These are phyloP conservation scores for Fratercula arctica DNA, from an alignment of 2,797 vertebrate species.

Conservation along the genomic window DNA sequence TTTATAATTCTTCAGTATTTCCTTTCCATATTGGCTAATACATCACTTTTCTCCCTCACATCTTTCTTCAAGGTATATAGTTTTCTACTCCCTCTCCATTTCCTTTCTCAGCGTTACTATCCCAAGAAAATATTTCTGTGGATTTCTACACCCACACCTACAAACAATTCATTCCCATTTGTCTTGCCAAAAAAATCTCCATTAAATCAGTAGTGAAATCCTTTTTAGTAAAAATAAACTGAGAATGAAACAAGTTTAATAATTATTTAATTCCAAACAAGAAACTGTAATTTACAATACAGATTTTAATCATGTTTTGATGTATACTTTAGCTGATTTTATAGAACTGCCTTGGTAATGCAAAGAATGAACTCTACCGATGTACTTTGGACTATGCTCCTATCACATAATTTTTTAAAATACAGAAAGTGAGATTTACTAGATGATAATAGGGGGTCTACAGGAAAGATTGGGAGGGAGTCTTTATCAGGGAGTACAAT, in stretches of 20 bases:
- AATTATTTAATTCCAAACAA: background rate
- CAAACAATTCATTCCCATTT: background rate
- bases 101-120: background rate
- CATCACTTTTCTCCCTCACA: background rate
- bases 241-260: background rate
- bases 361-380: background rate
- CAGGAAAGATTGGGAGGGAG: too few relatives aligned
- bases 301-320: background rate
- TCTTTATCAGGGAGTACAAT: too few relatives aligned
- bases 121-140: background rate
- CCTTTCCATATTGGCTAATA: background rate
- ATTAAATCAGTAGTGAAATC: background rate
- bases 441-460: background rate
- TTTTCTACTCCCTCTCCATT: background rate
- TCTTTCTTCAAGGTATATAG: background rate
- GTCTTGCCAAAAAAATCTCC: background rate
- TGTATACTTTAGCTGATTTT: background rate
- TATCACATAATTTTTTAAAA: background rate
- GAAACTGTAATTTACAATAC: background rate
- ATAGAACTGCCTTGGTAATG: background rate
- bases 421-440: background rate
- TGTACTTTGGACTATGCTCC: background rate
- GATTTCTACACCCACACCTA: background rate
- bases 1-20: background rate
- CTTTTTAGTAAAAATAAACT: background rate